A percentile compares a stretch with the other conserved stretches of the same genome.
Evolutionary conservation across 1,140 invertebrate species (phyloP).

Genomic region (Lepidurus packardi): DNA sequence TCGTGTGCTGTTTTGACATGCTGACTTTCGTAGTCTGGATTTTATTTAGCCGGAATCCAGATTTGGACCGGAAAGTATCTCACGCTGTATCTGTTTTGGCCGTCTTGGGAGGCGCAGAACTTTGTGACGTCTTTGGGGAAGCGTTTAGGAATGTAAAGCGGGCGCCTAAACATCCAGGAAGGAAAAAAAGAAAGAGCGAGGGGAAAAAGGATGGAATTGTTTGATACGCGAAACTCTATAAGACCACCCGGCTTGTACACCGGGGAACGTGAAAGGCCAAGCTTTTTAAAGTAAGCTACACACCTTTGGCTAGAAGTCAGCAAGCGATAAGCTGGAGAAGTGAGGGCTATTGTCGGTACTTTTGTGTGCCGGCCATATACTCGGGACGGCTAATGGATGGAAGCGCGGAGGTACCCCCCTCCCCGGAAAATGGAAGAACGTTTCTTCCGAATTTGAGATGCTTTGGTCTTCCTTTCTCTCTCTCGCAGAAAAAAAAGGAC

Average conservation of each 20-base stretch:
- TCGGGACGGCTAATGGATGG: not conserved
- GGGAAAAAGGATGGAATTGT: not conserved
- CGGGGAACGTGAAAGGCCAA: not conserved
- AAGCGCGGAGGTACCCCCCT: not conserved
- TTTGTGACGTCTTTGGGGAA: no score
- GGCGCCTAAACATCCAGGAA: not conserved
- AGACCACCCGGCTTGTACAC: not conserved
- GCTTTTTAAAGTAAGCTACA: slow-evolving; percentile 7
- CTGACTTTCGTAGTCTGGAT: no score
- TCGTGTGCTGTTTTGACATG: no score
- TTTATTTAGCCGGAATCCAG: no score
- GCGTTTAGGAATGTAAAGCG: not conserved
- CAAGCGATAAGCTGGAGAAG: not conserved
- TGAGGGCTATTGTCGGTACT: not conserved
- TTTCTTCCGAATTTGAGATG: not conserved
- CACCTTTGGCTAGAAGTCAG: not conserved
- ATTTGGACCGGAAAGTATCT: no score
- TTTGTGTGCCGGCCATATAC: not conserved
- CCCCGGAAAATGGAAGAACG: not conserved
- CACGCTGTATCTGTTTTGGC: no score
- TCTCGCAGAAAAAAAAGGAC: not conserved
- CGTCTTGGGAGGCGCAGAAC: no score
- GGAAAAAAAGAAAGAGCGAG: not conserved
- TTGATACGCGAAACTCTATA: slow-evolving; percentile 3
- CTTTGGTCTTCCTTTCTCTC: not conserved